Conservation (phyloP, 2,888 invertebrate species). For the Drosophila borborema region DNA sequence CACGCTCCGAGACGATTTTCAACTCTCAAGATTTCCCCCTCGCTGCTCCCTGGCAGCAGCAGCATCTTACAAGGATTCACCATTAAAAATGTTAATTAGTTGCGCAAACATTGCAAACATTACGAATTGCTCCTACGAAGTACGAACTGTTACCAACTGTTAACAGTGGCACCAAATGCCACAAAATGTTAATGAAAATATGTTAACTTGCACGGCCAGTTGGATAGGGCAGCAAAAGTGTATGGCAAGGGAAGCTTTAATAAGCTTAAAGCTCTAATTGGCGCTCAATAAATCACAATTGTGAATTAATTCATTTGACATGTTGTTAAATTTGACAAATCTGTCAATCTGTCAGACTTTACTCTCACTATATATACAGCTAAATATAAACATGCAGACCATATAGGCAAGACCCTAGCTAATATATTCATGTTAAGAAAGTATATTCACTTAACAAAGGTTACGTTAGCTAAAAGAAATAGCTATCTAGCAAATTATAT, state of each 20-base stretch:
- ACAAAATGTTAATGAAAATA: neutral
- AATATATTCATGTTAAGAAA: no score
- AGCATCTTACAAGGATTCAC: conserved; percentile 82
- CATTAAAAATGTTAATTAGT: conserved; percentile 85
- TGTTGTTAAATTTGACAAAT: neutral
- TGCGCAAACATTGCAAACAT: conserved; percentile 73
- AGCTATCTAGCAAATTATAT: no score
- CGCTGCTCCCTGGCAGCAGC: conserved; percentile 27
- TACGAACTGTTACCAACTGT: conserved; percentile 15
- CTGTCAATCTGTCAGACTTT: no score
- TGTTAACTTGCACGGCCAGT: neutral
- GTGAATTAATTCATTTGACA: neutral
- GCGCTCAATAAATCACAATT: no score
- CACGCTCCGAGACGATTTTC: conserved; percentile 42
- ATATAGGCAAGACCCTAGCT: no score
- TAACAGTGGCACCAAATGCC: conserved; percentile 42
- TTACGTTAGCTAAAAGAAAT: no score
- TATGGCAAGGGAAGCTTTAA: no score
- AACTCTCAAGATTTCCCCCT: conserved; percentile 22
- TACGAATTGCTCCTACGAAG: conserved; percentile 44
- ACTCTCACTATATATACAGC: no score
- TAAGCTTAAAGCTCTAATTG: no score
- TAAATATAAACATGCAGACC: no score
- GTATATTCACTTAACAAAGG: no score
- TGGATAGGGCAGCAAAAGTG: no score